Conservation (phyloP, 35 echinoderm and acorn worm species). For the Acanthaster planci region DNA sequence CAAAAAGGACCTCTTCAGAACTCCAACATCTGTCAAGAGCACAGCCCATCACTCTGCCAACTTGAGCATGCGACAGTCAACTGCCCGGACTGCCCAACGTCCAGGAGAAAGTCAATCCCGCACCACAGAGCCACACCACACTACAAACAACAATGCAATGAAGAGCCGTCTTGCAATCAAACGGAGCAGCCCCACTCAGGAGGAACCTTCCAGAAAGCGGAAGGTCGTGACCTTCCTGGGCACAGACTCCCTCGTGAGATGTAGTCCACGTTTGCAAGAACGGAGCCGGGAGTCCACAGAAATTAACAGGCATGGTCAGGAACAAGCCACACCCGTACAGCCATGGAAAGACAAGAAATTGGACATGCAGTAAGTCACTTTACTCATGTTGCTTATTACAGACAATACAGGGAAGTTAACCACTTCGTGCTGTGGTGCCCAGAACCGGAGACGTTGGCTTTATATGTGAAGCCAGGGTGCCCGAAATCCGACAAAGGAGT, state of each 20-base stretch:
- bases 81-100: neutral
- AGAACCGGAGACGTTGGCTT: neutral
- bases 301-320: neutral
- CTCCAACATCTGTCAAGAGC: neutral
- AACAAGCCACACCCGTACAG: neutral
- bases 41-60: neutral
- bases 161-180: neutral
- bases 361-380: neutral
- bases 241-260: slow-evolving; percentile 4
- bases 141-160: too few species aligned
- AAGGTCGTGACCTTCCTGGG: neutral
- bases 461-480: too few species aligned
- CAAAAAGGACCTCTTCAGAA: slow-evolving; percentile 4
- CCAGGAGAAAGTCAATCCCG: neutral
- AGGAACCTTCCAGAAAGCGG: neutral
- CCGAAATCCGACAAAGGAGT: too few species aligned
- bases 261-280: slow-evolving; percentile 30
- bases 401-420: neutral
- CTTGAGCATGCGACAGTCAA: too few species aligned
- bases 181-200: neutral
- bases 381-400: neutral
- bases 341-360: neutral
- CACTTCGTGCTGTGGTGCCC: too few species aligned
- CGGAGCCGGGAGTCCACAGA: neutral
- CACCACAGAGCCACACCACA: neutral